Conservation (phyloP, 2,888 invertebrate species). For the Tetragnatha montana region DNA sequence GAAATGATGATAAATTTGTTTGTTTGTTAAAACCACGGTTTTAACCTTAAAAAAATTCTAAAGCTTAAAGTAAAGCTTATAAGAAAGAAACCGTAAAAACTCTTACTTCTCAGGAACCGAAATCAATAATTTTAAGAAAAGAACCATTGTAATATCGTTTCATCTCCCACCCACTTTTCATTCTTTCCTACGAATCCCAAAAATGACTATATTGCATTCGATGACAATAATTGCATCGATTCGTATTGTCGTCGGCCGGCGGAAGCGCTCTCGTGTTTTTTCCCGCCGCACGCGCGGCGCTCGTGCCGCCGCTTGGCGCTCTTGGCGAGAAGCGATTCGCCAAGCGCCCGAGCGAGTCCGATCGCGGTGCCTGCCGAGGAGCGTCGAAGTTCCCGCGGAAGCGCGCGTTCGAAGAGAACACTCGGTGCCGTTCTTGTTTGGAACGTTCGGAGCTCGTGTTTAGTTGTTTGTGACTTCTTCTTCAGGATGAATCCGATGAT, state of each 20-base stretch:
- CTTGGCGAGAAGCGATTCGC: background rate
- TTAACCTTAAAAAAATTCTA: no score
- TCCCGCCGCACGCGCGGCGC: slow-evolving; percentile 20
- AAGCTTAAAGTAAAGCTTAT: no score
- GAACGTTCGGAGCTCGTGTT: background rate
- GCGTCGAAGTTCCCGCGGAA: slow-evolving; percentile 48
- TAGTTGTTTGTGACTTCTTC: background rate
- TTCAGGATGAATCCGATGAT: slow-evolving; percentile 31
- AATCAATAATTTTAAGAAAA: no score
- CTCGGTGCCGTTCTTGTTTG: background rate
- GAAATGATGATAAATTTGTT: no score
- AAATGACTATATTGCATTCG: background rate
- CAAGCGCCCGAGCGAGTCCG: slow-evolving; percentile 31
- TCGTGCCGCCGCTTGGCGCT: background rate
- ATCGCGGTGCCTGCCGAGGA: no score
- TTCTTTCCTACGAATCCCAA: background rate
- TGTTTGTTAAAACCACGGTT: no score
- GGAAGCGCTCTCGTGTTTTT: slow-evolving; percentile 15
- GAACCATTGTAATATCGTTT: no score
- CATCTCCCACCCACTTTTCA: background rate
- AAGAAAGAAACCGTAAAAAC: no score
- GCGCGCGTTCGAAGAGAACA: slow-evolving; percentile 20
- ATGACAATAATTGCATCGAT: background rate
- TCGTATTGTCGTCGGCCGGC: background rate
- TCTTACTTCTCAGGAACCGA: no score